Conservation (phyloP, 1,140 invertebrate species). For the Trigoniulus corallinus region DNA sequence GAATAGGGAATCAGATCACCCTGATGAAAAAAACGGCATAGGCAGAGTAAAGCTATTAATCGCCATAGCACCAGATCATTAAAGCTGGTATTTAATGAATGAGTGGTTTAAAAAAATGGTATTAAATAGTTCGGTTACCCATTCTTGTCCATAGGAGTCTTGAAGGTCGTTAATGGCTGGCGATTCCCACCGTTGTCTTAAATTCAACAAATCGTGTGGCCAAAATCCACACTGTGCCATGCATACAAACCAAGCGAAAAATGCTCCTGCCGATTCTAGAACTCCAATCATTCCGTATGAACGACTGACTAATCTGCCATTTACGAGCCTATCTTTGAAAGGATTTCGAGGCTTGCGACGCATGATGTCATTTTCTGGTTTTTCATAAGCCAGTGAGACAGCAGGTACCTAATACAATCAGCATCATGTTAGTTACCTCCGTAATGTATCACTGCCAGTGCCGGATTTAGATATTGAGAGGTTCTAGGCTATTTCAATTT, state of each 20-base stretch:
- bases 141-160: conserved; percentile 44
- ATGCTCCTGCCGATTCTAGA: conserved; percentile 33
- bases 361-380: conserved; percentile 43
- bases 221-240: conserved; percentile 43
- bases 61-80: too few species aligned
- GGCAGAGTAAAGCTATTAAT: too few species aligned
- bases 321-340: conserved; percentile 38
- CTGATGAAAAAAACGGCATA: too few species aligned
- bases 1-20: too few species aligned
- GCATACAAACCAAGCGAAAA: conserved; percentile 38
- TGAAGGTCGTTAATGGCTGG: conserved; percentile 35
- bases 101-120: not conserved
- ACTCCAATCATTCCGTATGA: conserved; percentile 35
- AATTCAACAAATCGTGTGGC: conserved; percentile 30
- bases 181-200: conserved; percentile 36
- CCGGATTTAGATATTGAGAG: too few species aligned
- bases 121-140: conserved; percentile 24
- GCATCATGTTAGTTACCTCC: not conserved
- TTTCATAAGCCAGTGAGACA: conserved; percentile 43
- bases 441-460: not conserved
- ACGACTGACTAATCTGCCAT: conserved; percentile 25
- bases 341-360: conserved; percentile 40
- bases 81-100: not conserved
- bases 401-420: conserved; percentile 30
- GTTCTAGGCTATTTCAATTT: too few species aligned